Base-by-base conservation (phyloP, 1,140 invertebrate species). In the Heliothis virescens region DNA sequence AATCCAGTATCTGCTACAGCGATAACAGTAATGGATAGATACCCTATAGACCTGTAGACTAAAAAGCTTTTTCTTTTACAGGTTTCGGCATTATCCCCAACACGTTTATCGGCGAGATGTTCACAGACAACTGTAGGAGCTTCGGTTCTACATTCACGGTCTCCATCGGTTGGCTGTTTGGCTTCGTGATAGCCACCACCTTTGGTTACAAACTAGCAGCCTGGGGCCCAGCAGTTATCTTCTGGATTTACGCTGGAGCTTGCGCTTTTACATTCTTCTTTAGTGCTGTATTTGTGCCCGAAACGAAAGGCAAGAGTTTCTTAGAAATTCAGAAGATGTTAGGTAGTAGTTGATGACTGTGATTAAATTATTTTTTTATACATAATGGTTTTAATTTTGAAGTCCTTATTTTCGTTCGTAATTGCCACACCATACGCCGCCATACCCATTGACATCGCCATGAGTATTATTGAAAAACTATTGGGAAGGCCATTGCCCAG, bases 31-130 rank as follows among this genome's bases (percentile, higher is more conserved):
- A n/a, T n/a, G n/a, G n/a, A n/a, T n/a, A n/a, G n/a, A n/a, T n/a
- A n/a, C n/a, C n/a, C n/a, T n/a, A n/a, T n/a, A n/a, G n/a, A n/a
- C n/a, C n/a, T n/a, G n/a, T n/a, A n/a, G n/a, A n/a, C n/a, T 26
- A 26, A 26, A 26, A 26, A 26, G 21, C 21, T n/a, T 29, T 72
- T 2, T 74, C 2, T 65, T 53, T 85, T 83, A 15, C 79, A 91
- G 88, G 89, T 50, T 86, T 87, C 12, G 87, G 82, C 3, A 83
- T 87, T 0, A 87, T 90, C 16, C 89, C 89, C 3, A 77, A 79
- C 34, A 82, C 85, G 0, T 78, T 87, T 21, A 79, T 79, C 11
- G 86, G 87, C 1, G 89, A 90, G 59, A 82, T 90, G 85, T 90
- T 87, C 67, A 79, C 79, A 3, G 74, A 81, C 5, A 86, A 85